Evolutionary conservation across 2,797 vertebrate genomes (phyloP), one percentile per base, ranked within the genome.

Genomic region (Bufotes viridis): DNA sequence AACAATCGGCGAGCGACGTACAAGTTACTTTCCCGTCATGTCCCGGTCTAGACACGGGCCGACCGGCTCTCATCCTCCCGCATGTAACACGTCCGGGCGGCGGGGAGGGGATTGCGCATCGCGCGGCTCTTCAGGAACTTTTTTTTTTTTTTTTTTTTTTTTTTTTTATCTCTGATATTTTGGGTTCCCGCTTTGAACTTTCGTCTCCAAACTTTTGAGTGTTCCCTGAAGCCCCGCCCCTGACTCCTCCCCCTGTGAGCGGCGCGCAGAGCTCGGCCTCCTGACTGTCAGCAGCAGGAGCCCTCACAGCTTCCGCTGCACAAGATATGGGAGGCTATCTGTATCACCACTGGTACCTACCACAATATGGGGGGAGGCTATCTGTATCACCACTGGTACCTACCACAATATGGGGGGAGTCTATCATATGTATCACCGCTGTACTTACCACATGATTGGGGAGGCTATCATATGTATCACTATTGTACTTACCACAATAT

Each of bases 141-240:
- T n/a, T n/a, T n/a, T n/a, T n/a, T n/a, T n/a, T n/a, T n/a, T n/a
- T n/a, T 58, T 24, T 67, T 86, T 76, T 70, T 76, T 29, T 42
- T 65, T 57, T 87, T 90, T 29, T 88, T 92, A 87, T 87, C 34
- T 90, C 84, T 78, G 90, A 93, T 94, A 88, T 93, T 91, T 89
- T 80, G 89, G 91, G 87, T 84, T 85, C 91, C 83, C 88, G 90
- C 67, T 86, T 92, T 90, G 87, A 93, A 95, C 95, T 79, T 83
- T 81, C 34, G 34, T 84, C 70, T 90, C 74, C 85, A 74, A 85
- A 89, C 65, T 85, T 89, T 89, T 65, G 18, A 74, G 75, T 26
- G 24, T 67, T 42, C 42, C 83, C 24, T 1, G 8, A 67, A 51
- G 18, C 4, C 60, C 84, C 83, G 58, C 61, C 83, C 61, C 55